Base-by-base conservation (phyloP, 2,113 vertebrate species). In the Paramisgurnus dabryanus region DNA sequence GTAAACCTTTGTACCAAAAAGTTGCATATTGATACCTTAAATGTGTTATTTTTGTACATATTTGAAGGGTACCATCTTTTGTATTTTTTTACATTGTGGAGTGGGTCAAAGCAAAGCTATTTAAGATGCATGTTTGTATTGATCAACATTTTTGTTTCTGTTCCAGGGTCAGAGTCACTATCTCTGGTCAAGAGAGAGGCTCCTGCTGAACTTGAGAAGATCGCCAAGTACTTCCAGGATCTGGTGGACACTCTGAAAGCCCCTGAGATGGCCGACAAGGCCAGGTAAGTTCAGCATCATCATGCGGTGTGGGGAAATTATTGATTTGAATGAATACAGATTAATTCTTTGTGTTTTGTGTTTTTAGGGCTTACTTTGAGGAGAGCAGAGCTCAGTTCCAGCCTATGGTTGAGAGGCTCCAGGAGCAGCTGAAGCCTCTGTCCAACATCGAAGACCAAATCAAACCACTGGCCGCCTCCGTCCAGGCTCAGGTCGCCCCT, bases 391-490 rank as follows among this genome's bases (percentile, higher is more conserved):
- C 85, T n/a, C 78, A 85, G 81, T 47, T 92, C 76, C 87, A 85
- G 88, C 87, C 87, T 17, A 81, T 92, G 88, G 76, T 88, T 4
- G 82, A 89, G 22, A 91, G 84, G 77, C 80, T 92, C 80, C 88
- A 89, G 72, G 87, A 87, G 70, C 89, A 89, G 80, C 72, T 90
- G 76, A 83, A 86, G 80, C 89, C 91, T 39, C 63, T 80, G 71
- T 76, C 90, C 10, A 88, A 87, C 88, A 86, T 89, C 0, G 85
- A 90, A 73, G 86, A 84, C 1, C 83, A 88, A 55, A 65, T 91
- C 39, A 86, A 80, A 72, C 88, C 89, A 8, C 64, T 91, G 72
- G 80, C 86, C 0, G 84, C 85, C 12, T 81, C 82, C 27, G 22
- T 92, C 78, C 82, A 79, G 58, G 39, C 82, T 22, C 87, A 90